These are phyloP conservation scores for Ceriagrion tenellum DNA, from an alignment of 2,888 invertebrate genomes.

Conservation along the genomic window DNA sequence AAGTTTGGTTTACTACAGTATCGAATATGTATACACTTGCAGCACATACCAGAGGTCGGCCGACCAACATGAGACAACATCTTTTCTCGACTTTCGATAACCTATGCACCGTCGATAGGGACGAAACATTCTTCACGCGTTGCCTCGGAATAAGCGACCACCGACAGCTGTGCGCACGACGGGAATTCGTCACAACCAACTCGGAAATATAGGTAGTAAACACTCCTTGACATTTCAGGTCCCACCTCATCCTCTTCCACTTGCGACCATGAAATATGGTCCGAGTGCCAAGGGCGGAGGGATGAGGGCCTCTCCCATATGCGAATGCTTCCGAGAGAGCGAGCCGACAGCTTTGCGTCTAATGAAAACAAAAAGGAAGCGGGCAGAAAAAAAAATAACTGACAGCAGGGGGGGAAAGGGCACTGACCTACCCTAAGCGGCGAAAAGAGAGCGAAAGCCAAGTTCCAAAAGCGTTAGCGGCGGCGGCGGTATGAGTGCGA, in stretches of 20 bases:
- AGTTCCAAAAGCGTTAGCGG: slow-evolving; percentile 30
- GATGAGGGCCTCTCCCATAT: not conserved
- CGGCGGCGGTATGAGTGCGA: not conserved
- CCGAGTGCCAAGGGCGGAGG: not conserved
- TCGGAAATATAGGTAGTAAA: no score
- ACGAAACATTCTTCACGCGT: no score
- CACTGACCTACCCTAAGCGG: slow-evolving; percentile 61
- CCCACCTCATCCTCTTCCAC: not conserved
- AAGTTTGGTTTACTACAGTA: no score
- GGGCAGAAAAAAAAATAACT: not conserved
- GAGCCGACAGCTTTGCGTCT: slow-evolving; percentile 7
- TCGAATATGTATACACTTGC: no score
- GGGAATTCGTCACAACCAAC: not conserved
- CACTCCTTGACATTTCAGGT: not conserved
- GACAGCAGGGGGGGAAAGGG: slow-evolving; percentile 18
- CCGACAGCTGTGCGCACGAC: not conserved
- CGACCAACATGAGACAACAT: no score
- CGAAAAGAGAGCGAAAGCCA: slow-evolving; percentile 47
- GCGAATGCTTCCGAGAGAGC: not conserved
- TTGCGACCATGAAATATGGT: not conserved
- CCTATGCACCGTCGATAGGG: no score
- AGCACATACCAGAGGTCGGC: no score
- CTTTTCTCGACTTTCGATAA: no score
- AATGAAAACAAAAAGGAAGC: slow-evolving; percentile 53
- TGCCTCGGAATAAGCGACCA: no score